These are phyloP conservation scores for Pectinophora gossypiella DNA, from an alignment of 1,140 invertebrate species.

Conservation along the genomic window DNA sequence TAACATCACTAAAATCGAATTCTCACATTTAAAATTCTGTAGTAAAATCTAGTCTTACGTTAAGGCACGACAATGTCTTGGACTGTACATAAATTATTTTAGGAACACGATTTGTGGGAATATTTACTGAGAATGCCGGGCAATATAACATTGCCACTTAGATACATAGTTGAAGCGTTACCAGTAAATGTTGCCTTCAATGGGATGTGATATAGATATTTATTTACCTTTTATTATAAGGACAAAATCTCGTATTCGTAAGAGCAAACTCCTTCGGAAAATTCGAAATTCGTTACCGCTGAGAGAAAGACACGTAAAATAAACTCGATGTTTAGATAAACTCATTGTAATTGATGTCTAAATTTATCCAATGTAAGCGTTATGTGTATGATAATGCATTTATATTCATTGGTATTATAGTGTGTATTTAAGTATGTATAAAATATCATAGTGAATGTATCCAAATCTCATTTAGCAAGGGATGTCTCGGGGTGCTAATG, in stretches of 20 bases:
- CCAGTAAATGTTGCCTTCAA: slow-evolving; percentile 52
- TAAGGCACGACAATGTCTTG: slow-evolving; percentile 59
- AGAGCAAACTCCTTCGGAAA: slow-evolving; percentile 31
- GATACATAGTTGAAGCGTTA: slow-evolving; percentile 14
- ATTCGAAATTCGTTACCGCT: slow-evolving; percentile 26
- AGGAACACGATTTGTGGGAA: slow-evolving; percentile 47
- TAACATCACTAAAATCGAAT: slow-evolving; percentile 49
- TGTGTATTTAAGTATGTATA: not conserved
- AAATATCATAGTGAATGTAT: not conserved
- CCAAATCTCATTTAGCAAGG: not conserved
- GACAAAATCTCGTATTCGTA: slow-evolving; percentile 57
- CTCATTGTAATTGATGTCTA: slow-evolving; percentile 56
- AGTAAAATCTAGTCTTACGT: slow-evolving; percentile 73
- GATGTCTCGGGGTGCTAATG: not conserved
- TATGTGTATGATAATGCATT: slow-evolving; percentile 37
- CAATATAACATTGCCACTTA: slow-evolving; percentile 22
- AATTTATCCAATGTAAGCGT: slow-evolving; percentile 26
- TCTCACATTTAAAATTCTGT: slow-evolving; percentile 56
- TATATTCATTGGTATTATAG: slow-evolving; percentile 31
- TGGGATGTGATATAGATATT: slow-evolving; percentile 62
- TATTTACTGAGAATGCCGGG: slow-evolving; percentile 37
- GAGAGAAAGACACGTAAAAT: slow-evolving; percentile 45
- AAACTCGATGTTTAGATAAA: slow-evolving; percentile 44
- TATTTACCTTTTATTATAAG: slow-evolving; percentile 47
- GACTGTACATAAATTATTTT: slow-evolving; percentile 59